A percentile compares a stretch with the other conserved stretches of the same genome.
phyloP scores from a whole-genome alignment of 2,797 vertebrate species.

The Sphaeramia orbicularis region DNA sequence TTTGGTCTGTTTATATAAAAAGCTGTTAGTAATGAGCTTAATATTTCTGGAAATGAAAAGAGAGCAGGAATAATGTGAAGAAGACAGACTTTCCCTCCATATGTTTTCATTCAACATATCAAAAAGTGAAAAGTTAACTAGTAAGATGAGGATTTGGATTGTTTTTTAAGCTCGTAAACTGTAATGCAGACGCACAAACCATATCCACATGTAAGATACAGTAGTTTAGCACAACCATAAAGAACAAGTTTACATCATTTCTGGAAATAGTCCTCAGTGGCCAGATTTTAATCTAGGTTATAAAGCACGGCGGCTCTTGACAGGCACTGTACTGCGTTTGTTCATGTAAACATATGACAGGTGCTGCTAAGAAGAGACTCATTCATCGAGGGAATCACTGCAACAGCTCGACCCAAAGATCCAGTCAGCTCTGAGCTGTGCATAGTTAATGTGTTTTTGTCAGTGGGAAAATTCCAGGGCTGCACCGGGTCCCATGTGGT shows the following conservation, averaged over 20 bases:
- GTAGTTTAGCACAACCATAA: neutral
- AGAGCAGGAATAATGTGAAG: no score
- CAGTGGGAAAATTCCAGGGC: conserved; percentile 78
- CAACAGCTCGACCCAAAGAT: conserved; percentile 13
- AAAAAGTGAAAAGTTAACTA: no score
- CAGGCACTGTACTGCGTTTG: conserved; percentile 32
- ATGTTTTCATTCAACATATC: no score
- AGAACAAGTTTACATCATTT: neutral
- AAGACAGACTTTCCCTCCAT: no score
- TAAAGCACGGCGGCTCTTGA: neutral
- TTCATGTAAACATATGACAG: conserved; percentile 53
- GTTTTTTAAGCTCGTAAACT: neutral
- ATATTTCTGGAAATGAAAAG: no score
- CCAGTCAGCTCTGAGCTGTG: conserved; percentile 25
- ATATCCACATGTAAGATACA: neutral
- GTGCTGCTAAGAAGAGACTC: conserved; percentile 64
- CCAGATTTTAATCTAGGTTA: neutral
- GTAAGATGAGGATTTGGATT: no score
- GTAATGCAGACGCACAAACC: conserved; percentile 2
- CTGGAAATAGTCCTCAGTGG: neutral
- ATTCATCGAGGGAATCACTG: conserved; percentile 55
- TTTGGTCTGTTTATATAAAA: no score
- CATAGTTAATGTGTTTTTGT: conserved; percentile 68
- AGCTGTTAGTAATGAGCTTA: no score
- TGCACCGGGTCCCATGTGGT: conserved; percentile 81